Evolutionary conservation across 2,113 vertebrate species (phyloP).

Genomic region (Vidua chalybeata): DNA sequence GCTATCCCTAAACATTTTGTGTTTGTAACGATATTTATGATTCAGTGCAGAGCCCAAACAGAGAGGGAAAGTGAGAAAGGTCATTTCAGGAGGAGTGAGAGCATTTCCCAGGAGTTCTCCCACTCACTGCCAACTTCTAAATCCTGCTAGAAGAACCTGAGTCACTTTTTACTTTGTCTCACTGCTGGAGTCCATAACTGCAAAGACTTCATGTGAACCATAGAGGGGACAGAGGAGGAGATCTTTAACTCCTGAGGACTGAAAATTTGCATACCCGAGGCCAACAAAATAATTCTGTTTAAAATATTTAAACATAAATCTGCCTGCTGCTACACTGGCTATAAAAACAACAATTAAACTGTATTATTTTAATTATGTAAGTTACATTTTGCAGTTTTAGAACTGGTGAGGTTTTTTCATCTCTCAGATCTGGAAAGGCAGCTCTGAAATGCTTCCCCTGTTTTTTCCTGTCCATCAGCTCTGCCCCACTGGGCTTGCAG

Average conservation of each 20-base stretch:
- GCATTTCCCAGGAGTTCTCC: neutral
- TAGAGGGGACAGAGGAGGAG: neutral
- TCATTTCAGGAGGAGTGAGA: neutral
- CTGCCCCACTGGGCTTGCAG: neutral
- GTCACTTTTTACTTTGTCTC: neutral
- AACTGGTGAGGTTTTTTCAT: neutral
- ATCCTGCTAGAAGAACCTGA: neutral
- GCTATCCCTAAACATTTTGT: neutral
- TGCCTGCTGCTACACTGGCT: neutral
- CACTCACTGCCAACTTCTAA: neutral
- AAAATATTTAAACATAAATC: neutral
- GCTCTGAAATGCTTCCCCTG: neutral
- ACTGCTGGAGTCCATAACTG: neutral
- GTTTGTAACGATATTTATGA: neutral
- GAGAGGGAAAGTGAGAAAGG: neutral
- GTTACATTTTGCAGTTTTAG: neutral
- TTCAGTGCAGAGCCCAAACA: neutral
- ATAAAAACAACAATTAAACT: neutral
- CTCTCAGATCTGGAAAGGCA: neutral
- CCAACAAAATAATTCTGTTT: neutral
- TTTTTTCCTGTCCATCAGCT: neutral
- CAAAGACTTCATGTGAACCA: neutral
- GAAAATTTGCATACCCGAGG: neutral
- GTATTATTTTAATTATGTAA: neutral
- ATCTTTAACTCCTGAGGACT: neutral